Conservation (phyloP, 2,113 vertebrate genomes). For the Pionites leucogaster region DNA sequence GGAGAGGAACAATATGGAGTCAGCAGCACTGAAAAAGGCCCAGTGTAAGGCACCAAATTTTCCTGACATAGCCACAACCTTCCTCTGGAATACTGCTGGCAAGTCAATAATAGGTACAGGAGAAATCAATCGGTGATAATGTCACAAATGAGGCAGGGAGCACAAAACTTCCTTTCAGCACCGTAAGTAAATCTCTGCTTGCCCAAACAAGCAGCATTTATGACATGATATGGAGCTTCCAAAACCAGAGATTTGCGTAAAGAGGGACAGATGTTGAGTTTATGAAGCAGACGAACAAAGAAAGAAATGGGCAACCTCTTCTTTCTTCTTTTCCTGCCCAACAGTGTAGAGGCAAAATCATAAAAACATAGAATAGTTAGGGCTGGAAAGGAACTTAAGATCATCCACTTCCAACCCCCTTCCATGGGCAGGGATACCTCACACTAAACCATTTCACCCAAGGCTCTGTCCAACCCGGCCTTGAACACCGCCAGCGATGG, state of each 20-base stretch:
- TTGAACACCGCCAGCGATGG: too few species aligned
- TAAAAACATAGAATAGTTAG: too few species aligned
- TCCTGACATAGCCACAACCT: constrained; percentile 69
- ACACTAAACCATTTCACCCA: too few species aligned
- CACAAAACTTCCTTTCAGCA: constrained; percentile 54
- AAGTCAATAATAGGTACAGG: constrained; percentile 51
- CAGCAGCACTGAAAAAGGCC: constrained; percentile 39
- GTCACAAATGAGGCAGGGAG: constrained; percentile 45
- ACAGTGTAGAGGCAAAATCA: not conserved
- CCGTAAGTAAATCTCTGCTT: constrained; percentile 33
- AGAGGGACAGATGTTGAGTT: not conserved
- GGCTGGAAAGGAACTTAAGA: too few species aligned
- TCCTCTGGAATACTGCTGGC: constrained; percentile 70
- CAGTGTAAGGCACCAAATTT: constrained; percentile 67
- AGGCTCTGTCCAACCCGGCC: too few species aligned
- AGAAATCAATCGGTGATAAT: constrained; percentile 66
- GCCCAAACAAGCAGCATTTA: constrained; percentile 26
- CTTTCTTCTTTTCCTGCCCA: not conserved
- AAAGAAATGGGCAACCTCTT: not conserved
- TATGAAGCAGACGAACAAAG: not conserved
- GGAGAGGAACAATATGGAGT: constrained; percentile 52
- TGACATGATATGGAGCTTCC: constrained; percentile 23
- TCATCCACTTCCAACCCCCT: too few species aligned
- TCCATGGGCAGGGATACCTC: too few species aligned
- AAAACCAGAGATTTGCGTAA: constrained; percentile 33